phyloP scores from a whole-genome alignment of 2,113 vertebrate genomes.

The Gnathonemus longibarbis region DNA sequence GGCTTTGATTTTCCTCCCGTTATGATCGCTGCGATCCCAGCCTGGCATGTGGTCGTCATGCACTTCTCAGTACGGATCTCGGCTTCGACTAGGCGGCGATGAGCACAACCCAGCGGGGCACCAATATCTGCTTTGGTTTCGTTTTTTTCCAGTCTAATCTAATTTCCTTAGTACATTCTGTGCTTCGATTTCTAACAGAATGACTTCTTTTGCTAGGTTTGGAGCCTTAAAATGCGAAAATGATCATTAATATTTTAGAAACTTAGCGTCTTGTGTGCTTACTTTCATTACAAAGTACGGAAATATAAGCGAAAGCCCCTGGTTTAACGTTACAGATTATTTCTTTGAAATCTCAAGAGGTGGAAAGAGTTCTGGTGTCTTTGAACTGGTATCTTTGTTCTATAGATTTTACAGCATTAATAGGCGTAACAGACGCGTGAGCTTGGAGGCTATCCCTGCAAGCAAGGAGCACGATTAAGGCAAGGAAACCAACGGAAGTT shows the following conservation, averaged over 20 bases:
- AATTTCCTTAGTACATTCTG: background rate
- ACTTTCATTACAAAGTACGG: background rate
- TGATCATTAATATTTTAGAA: background rate
- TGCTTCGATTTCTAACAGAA: background rate
- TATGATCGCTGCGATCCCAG: background rate
- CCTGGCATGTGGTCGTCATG: conserved; percentile 3
- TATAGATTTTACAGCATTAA: background rate
- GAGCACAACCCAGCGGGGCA: background rate
- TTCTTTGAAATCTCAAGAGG: background rate
- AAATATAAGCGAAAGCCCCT: background rate
- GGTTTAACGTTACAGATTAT: background rate
- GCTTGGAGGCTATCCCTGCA: background rate
- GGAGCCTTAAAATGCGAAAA: background rate
- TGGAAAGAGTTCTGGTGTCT: background rate
- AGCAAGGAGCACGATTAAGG: background rate
- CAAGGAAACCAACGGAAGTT: background rate
- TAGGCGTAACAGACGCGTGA: background rate
- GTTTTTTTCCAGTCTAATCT: background rate
- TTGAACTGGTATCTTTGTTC: background rate
- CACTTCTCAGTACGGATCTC: background rate
- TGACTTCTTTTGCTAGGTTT: background rate
- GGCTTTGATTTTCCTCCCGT: background rate
- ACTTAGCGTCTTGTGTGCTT: background rate
- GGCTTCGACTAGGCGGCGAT: background rate
- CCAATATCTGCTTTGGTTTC: background rate